phyloP scores from a whole-genome alignment of 1,140 invertebrate species.

The Leptoteleia sp. region DNA sequence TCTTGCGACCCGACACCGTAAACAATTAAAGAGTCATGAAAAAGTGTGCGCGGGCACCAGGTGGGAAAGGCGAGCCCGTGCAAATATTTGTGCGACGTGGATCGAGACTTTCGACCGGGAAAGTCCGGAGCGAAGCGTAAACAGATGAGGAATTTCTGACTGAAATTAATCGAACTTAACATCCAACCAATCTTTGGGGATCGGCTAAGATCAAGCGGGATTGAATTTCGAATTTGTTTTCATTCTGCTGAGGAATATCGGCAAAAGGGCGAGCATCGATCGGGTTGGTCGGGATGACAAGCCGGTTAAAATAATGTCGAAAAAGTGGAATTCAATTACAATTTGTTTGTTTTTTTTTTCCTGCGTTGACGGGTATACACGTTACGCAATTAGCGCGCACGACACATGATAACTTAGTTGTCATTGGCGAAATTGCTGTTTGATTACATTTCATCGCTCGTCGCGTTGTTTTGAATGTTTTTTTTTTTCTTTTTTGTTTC shows the following conservation, averaged over 20 bases:
- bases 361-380: too few species aligned
- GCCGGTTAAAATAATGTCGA: slow-evolving; percentile 24
- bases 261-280: slow-evolving; percentile 31
- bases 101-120: slow-evolving; percentile 8
- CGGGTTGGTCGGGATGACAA: slow-evolving; percentile 10
- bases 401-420: slow-evolving; percentile 6
- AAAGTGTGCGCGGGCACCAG: slow-evolving; percentile 42
- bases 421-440: neutral
- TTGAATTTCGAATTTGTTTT: slow-evolving; percentile 44
- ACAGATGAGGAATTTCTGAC: slow-evolving; percentile 42
- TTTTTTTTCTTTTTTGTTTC: too few species aligned
- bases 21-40: slow-evolving; percentile 31
- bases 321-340: slow-evolving; percentile 27
- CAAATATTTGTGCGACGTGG: slow-evolving; percentile 42
- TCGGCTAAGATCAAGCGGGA: slow-evolving; percentile 32
- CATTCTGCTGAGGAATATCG: slow-evolving; percentile 29
- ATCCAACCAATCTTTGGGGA: slow-evolving; percentile 25
- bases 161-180: slow-evolving; percentile 53
- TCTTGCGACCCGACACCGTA: slow-evolving; percentile 18
- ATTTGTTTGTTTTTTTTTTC: too few species aligned
- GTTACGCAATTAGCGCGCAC: slow-evolving; percentile 5
- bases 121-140: slow-evolving; percentile 45
- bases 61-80: slow-evolving; percentile 31
- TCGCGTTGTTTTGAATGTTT: slow-evolving; percentile 8
- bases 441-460: slow-evolving; percentile 11